Percentiles rank a stretch among this genome's conserved stretches.
Conservation (phyloP, 23 tunicate genomes). For the Ciona savignyi region DNA sequence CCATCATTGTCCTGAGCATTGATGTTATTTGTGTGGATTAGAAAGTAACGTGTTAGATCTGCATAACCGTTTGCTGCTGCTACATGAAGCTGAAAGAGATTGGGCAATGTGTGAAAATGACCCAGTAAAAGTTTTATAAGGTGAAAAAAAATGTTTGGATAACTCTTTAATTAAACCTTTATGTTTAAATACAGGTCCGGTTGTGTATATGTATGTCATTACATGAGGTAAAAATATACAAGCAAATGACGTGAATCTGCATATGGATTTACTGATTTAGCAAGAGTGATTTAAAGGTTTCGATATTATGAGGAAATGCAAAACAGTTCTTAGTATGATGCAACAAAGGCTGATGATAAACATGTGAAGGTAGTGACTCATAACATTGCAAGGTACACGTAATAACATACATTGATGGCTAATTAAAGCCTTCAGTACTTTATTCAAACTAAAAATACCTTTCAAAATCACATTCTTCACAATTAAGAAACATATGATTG, state of each 20-base stretch:
- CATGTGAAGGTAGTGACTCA: not conserved
- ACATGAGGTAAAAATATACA: no score
- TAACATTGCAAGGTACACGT: not conserved
- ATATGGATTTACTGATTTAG: no score
- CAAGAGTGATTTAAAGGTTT: not conserved
- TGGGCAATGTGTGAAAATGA: no score
- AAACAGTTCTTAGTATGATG: not conserved
- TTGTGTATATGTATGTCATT: no score
- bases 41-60: conserved; percentile 50
- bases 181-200: no score
- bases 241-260: no score
- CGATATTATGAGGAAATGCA: not conserved
- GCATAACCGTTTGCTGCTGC: conserved; percentile 95
- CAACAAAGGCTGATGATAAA: not conserved
- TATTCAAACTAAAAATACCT: not conserved
- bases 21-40: conserved; percentile 18
- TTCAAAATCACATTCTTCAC: not conserved
- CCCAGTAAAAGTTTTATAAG: no score
- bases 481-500: no score
- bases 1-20: conserved; percentile 85
- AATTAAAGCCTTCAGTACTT: not conserved
- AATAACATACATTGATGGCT: not conserved
- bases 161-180: no score
- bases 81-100: conserved; percentile 64
- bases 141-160: no score